phyloP scores from a whole-genome alignment of 2,113 vertebrate species.

The Synodontis membranacea region DNA sequence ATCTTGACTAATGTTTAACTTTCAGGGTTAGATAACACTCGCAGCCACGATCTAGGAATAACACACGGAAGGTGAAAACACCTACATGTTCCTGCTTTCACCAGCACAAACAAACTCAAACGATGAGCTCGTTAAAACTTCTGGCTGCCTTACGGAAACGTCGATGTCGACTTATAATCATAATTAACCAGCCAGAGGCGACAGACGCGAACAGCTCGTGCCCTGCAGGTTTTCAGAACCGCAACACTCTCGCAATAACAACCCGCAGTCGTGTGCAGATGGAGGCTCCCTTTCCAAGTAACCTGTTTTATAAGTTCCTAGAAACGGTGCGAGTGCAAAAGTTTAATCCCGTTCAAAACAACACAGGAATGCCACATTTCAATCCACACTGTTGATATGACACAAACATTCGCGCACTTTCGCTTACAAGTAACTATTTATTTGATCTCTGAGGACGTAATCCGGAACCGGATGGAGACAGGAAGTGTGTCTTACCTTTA shows the following conservation, averaged over 20 bases:
- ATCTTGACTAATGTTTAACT: conserved; percentile 9
- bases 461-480: background rate
- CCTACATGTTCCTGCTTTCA: background rate
- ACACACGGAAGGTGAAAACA: background rate
- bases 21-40: background rate
- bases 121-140: background rate
- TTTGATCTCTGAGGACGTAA: background rate
- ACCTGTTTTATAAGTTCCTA: conserved; percentile 7
- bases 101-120: background rate
- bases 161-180: background rate
- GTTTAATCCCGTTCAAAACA: conserved; percentile 13
- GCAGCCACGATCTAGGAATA: background rate
- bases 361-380: background rate
- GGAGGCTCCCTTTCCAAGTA: background rate
- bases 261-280: background rate
- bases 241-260: background rate
- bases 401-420: background rate
- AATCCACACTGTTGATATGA: background rate
- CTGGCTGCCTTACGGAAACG: background rate
- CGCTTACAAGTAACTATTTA: background rate
- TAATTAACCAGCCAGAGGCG: background rate
- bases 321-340: conserved; percentile 2
- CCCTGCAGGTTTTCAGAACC: background rate
- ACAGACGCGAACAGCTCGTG: background rate
- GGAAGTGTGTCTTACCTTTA: conserved; percentile 80